phyloP scores from a whole-genome alignment of 2,113 vertebrate genomes.

The Planiliza haematocheilus region DNA sequence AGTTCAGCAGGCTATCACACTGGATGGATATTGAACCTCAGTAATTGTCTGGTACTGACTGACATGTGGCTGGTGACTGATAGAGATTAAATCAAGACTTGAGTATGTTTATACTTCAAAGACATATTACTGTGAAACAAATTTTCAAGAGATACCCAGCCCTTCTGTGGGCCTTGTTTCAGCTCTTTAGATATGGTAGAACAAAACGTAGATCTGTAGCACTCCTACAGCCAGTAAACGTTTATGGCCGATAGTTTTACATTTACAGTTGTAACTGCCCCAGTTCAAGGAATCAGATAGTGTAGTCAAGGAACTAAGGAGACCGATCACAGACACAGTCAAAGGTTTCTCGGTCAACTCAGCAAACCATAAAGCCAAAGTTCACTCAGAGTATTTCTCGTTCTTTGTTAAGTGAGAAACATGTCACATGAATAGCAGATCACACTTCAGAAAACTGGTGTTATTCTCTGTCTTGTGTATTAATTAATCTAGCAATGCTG shows the following conservation, averaged over 20 bases:
- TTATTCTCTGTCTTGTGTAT: neutral
- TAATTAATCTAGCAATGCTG: conserved; percentile 30
- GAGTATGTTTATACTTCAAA: no score
- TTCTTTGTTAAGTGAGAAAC: conserved; percentile 14
- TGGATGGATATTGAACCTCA: no score
- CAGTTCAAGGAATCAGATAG: conserved; percentile 27
- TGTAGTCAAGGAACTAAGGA: conserved; percentile 4
- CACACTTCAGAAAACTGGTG: conserved; percentile 25
- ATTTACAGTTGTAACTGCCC: conserved; percentile 21
- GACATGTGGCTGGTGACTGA: no score
- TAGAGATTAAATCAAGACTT: no score
- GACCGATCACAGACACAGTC: neutral
- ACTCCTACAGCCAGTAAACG: neutral
- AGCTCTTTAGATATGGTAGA: no score
- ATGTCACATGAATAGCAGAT: conserved; percentile 29
- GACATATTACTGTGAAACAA: no score
- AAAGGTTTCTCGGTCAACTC: conserved; percentile 1
- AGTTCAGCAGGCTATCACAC: no score
- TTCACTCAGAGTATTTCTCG: neutral
- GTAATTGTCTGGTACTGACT: no score
- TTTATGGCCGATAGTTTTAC: conserved; percentile 17
- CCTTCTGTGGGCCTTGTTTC: no score
- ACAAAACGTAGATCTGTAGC: neutral
- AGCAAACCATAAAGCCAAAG: conserved; percentile 18
- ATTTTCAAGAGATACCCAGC: no score